phyloP scores from a whole-genome alignment of 1,140 invertebrate species.

The Druon quercuslanigerum region DNA sequence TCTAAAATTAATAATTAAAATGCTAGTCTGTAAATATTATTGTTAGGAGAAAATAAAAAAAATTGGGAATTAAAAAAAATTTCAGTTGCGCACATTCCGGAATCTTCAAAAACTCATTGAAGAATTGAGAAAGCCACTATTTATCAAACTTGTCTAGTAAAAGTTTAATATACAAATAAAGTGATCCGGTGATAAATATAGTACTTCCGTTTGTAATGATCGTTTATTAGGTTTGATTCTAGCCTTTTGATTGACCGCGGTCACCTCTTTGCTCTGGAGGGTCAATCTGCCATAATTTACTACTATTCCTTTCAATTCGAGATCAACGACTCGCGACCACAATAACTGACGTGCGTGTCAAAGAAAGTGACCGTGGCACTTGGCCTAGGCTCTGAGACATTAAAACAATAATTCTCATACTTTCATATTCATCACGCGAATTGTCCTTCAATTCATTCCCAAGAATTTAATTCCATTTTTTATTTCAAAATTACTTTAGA shows the following conservation, averaged over 20 bases:
- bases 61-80: no score
- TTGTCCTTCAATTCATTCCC: background rate
- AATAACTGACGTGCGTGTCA: constrained; percentile 38
- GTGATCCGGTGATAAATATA: background rate
- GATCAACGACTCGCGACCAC: constrained; percentile 38
- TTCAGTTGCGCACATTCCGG: no score
- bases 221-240: background rate
- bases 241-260: background rate
- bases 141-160: no score
- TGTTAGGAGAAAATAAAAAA: no score
- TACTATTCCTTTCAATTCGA: constrained; percentile 28
- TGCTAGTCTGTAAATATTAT: no score
- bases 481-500: no score
- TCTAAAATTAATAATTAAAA: no score
- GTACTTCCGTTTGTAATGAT: background rate
- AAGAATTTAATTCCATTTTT: no score
- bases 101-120: no score
- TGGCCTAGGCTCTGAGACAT: constrained; percentile 40
- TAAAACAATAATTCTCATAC: background rate
- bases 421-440: background rate
- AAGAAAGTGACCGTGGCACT: constrained; percentile 54
- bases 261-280: background rate
- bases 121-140: no score
- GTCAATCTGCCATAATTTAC: constrained; percentile 8
- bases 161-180: background rate